A percentile compares a stretch with the other conserved stretches of the same genome.
These are phyloP conservation scores for Patella depressa DNA, from an alignment of 2,888 invertebrate species.

Conservation along the genomic window DNA sequence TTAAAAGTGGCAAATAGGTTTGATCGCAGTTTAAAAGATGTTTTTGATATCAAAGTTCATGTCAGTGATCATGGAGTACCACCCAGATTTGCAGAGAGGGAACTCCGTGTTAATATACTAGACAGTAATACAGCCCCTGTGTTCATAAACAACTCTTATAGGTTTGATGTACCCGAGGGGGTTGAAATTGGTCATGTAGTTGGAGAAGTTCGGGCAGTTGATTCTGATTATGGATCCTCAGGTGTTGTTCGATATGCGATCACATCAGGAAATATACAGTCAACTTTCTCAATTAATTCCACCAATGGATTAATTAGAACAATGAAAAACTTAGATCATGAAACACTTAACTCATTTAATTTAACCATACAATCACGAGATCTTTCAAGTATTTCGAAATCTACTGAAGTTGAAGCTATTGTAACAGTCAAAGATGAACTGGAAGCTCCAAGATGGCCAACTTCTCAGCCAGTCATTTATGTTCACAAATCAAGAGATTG, in stretches of 20 bases:
- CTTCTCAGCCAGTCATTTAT: slow-evolving; percentile 27
- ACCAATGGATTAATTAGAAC: slow-evolving; percentile 26
- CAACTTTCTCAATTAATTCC: slow-evolving; percentile 20
- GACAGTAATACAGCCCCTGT: slow-evolving; percentile 37
- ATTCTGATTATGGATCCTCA: slow-evolving; percentile 38
- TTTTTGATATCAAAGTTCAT: slow-evolving; percentile 28
- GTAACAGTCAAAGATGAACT: slow-evolving; percentile 31
- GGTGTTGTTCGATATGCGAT: slow-evolving; percentile 29
- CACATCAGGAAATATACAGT: slow-evolving; percentile 13
- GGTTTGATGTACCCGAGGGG: slow-evolving; percentile 31
- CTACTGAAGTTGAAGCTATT: slow-evolving; percentile 23
- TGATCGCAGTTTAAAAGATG: slow-evolving; percentile 27
- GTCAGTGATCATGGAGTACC: slow-evolving; percentile 37
- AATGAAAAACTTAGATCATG: slow-evolving; percentile 24
- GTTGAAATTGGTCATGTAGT: slow-evolving; percentile 23
- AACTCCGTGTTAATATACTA: slow-evolving; percentile 26
- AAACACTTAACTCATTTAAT: slow-evolving; percentile 13
- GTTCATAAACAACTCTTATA: slow-evolving; percentile 25
- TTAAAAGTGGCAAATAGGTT: slow-evolving; percentile 30
- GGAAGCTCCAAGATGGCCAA: slow-evolving; percentile 39
- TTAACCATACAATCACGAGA: slow-evolving; percentile 30
- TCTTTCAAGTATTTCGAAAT: slow-evolving; percentile 27
- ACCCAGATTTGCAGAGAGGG: slow-evolving; percentile 22
- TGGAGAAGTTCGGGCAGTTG: slow-evolving; percentile 29
- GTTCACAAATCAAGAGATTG: slow-evolving; percentile 29